Percentiles rank a stretch among this genome's conserved stretches.
Evolutionary conservation across 1,140 invertebrate genomes (phyloP).

Genomic region (Papilio helenus): DNA sequence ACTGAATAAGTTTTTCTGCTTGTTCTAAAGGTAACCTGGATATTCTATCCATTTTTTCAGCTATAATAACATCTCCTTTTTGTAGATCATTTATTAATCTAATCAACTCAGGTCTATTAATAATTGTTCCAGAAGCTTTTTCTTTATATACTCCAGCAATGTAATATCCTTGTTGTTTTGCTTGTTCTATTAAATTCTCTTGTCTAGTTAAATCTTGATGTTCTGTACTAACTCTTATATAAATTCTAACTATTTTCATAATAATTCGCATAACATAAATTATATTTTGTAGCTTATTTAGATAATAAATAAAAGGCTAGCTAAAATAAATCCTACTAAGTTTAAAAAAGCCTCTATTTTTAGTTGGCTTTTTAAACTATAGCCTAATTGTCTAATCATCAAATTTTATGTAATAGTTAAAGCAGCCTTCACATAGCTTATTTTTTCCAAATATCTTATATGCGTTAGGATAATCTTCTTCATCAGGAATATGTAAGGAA

Average conservation of each 20-base stretch:
- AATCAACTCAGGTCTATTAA: conserved; percentile 11
- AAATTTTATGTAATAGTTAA: conserved; percentile 13
- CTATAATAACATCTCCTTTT: conserved; percentile 12
- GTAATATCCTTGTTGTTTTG: conserved; percentile 11
- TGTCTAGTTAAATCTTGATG: conserved; percentile 6
- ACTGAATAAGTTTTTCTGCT: conserved; percentile 11
- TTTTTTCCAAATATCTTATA: too few relatives aligned
- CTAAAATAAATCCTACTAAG: conserved; percentile 12
- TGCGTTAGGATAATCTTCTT: too few relatives aligned
- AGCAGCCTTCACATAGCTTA: conserved; percentile 8
- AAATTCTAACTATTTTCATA: conserved; percentile 12
- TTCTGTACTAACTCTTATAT: conserved; percentile 12
- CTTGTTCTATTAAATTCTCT: conserved; percentile 12
- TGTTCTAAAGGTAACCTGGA: conserved; percentile 11
- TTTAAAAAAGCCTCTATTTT: conserved; percentile 12
- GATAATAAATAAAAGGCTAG: conserved; percentile 12
- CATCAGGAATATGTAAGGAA: neutral
- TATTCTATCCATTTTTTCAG: conserved; percentile 12
- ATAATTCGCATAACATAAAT: conserved; percentile 12
- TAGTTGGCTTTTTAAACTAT: conserved; percentile 12
- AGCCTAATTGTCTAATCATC: conserved; percentile 11
- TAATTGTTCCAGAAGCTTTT: conserved; percentile 11
- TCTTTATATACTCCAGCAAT: conserved; percentile 11
- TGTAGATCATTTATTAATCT: conserved; percentile 12
- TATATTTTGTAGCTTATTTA: conserved; percentile 12